A percentile compares a stretch with the other conserved stretches of the same genome.
Evolutionary conservation across 2,888 invertebrate genomes (phyloP).

Genomic region (Gari tellinella): DNA sequence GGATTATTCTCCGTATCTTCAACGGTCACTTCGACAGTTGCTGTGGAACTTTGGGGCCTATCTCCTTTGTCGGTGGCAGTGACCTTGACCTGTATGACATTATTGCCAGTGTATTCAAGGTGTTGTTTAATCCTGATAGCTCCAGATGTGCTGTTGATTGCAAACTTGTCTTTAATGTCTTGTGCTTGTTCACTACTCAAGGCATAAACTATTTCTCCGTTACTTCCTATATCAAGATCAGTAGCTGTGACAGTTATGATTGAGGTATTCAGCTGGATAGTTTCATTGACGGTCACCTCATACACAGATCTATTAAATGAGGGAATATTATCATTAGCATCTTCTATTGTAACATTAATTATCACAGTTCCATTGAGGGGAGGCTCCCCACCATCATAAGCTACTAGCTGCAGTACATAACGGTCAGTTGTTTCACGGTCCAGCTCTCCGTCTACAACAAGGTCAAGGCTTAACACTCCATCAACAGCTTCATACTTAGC

Average conservation of each 20-base stretch:
- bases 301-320: conserved; percentile 67
- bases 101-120: conserved; percentile 68
- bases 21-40: conserved; percentile 85
- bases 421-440: conserved; percentile 69
- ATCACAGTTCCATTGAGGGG: conserved; percentile 62
- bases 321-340: conserved; percentile 77
- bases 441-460: conserved; percentile 66
- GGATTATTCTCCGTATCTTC: conserved; percentile 97
- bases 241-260: conserved; percentile 89
- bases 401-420: conserved; percentile 72
- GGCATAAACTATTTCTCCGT: conserved; percentile 86
- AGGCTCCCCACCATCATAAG: conserved; percentile 71
- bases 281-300: conserved; percentile 70
- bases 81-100: conserved; percentile 64
- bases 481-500: conserved; percentile 54
- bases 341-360: conserved; percentile 69
- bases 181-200: conserved; percentile 71
- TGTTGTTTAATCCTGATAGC: conserved; percentile 67
- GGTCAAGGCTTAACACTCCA: conserved; percentile 65
- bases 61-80: conserved; percentile 73
- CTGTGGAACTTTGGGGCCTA: conserved; percentile 68
- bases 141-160: conserved; percentile 69
- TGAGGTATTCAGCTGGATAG: conserved; percentile 58
- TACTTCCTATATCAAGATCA: conserved; percentile 93
- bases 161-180: conserved; percentile 63